Evolutionary conservation across 2,888 invertebrate genomes (phyloP), one percentile per base, ranked within the genome.

Genomic region (Agrotis segetum): DNA sequence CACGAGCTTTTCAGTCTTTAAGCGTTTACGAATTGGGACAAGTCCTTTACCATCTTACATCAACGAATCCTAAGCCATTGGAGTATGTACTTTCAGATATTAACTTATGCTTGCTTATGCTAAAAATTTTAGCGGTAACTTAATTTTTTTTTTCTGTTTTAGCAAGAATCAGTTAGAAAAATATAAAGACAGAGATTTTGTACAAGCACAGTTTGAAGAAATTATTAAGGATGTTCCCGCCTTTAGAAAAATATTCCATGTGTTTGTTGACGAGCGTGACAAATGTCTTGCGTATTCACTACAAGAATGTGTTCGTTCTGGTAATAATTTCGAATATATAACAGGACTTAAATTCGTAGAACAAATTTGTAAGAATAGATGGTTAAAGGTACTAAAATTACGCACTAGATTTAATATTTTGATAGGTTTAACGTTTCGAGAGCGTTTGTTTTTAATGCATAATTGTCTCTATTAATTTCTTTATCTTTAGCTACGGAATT

Each of bases 201-300:
- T 96, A 6, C 95, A 96, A 81, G 91, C 94, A 19, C 96, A 96
- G 72, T 96, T 96, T 80, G 93, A 95, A 66, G 95, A 95, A 79
- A 96, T 96, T 52, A 95, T 90, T 2, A 90, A 88, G 74, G 95
- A 95, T 74, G 96, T 95, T 50, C 96, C 96, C 1, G 96, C 96
- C 6, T 96, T 96, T 81, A 95, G 92, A 84, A 96, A 96, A 84
- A 95, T 96, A 85, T 96, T 96, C 79, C 95, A 95, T 78, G 96
- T 96, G 67, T 95, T 96, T 78, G 96, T 96, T 21, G 95, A 96
- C 77, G 96, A 96, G 85, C 92, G 96, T 44, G 96, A 96, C 81
- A 94, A 91, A 77, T 96, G 96, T 85, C 92, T 96, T 16, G 95
- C 96, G 21, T 96, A 92, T 85, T 96, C 96, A 0, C 82, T 96